Evolutionary conservation across 2,797 vertebrate genomes (phyloP).

Genomic region (Liparis tanakae): DNA sequence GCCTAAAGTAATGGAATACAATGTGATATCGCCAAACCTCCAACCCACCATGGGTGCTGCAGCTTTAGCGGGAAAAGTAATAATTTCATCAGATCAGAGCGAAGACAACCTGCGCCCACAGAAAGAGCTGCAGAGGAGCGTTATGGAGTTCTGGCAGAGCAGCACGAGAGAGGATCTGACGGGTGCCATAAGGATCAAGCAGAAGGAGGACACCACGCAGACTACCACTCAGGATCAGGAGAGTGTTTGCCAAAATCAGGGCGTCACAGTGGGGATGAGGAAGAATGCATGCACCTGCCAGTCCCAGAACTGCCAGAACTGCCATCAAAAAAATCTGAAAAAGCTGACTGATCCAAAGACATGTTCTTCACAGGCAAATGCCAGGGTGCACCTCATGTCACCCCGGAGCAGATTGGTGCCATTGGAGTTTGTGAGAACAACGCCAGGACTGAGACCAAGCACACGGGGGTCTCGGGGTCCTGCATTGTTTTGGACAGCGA

Average conservation of each 20-base stretch:
- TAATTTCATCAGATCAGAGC: constrained; percentile 78
- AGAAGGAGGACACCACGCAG: constrained; percentile 86
- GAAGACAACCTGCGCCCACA: constrained; percentile 83
- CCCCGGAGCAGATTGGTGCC: constrained; percentile 85
- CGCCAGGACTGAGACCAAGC: constrained; percentile 61
- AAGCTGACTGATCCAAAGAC: constrained; percentile 85
- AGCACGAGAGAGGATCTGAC: constrained; percentile 77
- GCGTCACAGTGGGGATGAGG: constrained; percentile 70
- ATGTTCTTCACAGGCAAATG: constrained; percentile 89
- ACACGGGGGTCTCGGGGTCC: constrained; percentile 56
- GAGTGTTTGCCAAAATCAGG: constrained; percentile 74
- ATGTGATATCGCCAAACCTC: constrained; percentile 73
- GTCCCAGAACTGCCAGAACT: constrained; percentile 76
- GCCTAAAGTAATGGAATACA: constrained; percentile 71
- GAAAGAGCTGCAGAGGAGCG: constrained; percentile 84
- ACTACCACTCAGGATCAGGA: constrained; percentile 81
- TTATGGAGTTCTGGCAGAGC: constrained; percentile 86
- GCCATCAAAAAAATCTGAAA: constrained; percentile 82
- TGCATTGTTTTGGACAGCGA: constrained; percentile 37
- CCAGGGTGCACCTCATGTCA: constrained; percentile 84
- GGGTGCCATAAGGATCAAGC: constrained; percentile 88
- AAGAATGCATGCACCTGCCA: constrained; percentile 67
- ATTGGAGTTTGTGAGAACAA: constrained; percentile 76
- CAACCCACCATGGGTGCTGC: constrained; percentile 78
- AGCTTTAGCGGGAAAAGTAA: constrained; percentile 74